Conservation (phyloP, 2,797 vertebrate species). For the Thamnophis elegans region DNA sequence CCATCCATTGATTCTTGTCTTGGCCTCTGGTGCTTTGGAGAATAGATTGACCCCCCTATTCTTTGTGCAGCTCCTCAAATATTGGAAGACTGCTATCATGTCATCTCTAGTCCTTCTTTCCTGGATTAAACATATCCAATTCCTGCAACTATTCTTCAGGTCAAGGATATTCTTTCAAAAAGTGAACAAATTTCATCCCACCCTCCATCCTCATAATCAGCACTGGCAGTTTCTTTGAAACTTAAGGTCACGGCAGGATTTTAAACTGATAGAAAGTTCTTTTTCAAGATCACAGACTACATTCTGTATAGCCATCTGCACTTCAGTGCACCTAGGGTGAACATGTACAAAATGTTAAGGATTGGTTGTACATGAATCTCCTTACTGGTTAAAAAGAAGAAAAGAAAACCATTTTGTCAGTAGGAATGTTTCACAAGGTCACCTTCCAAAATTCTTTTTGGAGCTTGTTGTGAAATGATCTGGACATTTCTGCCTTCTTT, state of each 20-base stretch:
- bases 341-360: neutral
- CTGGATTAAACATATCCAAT: neutral
- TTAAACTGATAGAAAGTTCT: neutral
- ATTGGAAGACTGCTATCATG: neutral
- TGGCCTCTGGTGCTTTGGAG: neutral
- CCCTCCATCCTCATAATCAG: neutral
- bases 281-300: neutral
- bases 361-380: neutral
- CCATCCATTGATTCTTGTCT: neutral
- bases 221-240: neutral
- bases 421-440: neutral
- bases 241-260: neutral
- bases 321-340: neutral
- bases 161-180: neutral
- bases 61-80: neutral
- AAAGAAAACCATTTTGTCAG: neutral
- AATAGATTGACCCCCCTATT: neutral
- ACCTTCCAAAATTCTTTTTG: neutral
- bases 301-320: neutral
- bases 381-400: rapidly evolving
- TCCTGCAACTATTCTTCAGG: neutral
- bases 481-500: no score
- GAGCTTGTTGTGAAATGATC: neutral
- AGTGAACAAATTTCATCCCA: neutral
- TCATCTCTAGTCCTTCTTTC: neutral